Percentiles rank a stretch among this genome's conserved stretches.
Conservation (phyloP, 2,113 vertebrate species). For the Dromiciops gliroides region DNA sequence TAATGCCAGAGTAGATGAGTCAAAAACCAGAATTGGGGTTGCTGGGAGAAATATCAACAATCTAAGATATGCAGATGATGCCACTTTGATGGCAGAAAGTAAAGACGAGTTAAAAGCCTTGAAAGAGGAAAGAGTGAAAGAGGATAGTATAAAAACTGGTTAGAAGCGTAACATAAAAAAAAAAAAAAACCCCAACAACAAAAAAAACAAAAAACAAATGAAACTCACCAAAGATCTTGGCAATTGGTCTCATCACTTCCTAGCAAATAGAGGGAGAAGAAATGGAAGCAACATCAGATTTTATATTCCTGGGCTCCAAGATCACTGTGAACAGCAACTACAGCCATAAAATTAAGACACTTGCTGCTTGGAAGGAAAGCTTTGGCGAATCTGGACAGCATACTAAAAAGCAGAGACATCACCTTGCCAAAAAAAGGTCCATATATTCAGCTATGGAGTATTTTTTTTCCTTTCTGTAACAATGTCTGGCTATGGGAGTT, state of each 20-base stretch:
- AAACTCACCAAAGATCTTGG: no score
- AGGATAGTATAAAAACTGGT: background rate
- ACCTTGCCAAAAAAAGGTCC: background rate
- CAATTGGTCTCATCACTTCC: background rate
- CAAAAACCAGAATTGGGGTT: background rate
- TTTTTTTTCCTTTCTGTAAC: background rate
- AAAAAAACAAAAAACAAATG: no score
- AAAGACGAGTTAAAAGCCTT: background rate
- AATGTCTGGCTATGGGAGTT: background rate
- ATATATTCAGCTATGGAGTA: background rate
- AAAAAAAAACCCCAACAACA: background rate
- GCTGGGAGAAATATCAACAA: background rate
- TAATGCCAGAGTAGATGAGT: background rate
- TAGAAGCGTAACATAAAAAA: background rate
- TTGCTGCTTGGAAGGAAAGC: background rate
- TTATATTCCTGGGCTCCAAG: background rate
- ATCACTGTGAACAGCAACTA: background rate
- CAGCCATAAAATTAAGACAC: background rate
- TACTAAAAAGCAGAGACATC: background rate
- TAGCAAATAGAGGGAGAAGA: background rate
- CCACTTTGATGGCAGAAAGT: background rate
- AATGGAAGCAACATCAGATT: background rate
- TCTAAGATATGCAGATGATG: background rate
- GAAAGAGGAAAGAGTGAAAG: background rate
- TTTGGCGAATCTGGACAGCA: background rate